Evolutionary conservation across 64 coral and sea anemone species (phyloP).

Genomic region (Pocillopora verrucosa): DNA sequence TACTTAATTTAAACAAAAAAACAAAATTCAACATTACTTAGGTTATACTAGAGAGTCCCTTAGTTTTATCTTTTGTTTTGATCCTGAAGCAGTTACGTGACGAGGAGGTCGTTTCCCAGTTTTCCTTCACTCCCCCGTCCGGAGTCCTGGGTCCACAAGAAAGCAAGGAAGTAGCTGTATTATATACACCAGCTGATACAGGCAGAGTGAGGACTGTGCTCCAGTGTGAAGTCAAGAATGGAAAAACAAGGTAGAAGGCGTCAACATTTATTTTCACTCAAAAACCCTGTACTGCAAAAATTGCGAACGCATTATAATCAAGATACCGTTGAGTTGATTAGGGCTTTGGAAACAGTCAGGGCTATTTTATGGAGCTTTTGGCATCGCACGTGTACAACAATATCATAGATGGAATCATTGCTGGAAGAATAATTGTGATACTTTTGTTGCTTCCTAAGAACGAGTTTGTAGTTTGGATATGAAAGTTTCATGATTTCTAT

Average conservation of each 20-base stretch:
- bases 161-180: conserved; percentile 52
- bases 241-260: conserved; percentile 62
- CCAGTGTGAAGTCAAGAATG: conserved; percentile 73
- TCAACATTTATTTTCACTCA: background rate
- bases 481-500: too few species aligned
- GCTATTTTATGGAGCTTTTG: too few species aligned
- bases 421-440: too few species aligned
- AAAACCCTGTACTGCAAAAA: background rate
- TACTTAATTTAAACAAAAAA: too few species aligned
- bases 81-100: background rate
- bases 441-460: too few species aligned
- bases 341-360: too few species aligned
- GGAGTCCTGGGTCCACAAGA: conserved; percentile 70
- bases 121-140: conserved; percentile 63
- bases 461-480: too few species aligned
- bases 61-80: background rate
- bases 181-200: conserved; percentile 39
- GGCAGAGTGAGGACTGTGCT: conserved; percentile 79
- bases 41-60: too few species aligned
- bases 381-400: too few species aligned
- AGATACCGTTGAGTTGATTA: too few species aligned
- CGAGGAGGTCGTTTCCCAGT: conserved; percentile 41
- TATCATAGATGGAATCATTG: too few species aligned
- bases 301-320: background rate
- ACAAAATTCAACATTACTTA: too few species aligned